A percentile compares a stretch with the other conserved stretches of the same genome.
phyloP scores from a whole-genome alignment of 2,888 invertebrate genomes.

The Neoscelio sp. region DNA sequence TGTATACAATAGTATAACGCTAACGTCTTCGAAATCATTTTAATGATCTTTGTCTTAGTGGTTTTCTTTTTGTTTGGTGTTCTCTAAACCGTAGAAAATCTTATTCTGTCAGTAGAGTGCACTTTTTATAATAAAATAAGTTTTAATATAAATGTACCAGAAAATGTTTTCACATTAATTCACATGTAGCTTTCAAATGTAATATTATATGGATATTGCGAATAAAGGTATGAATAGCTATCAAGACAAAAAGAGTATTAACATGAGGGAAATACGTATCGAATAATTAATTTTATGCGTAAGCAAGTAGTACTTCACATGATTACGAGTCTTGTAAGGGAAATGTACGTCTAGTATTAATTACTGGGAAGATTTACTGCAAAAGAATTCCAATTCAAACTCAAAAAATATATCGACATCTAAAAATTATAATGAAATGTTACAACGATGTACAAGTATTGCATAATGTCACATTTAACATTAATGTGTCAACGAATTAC shows the following conservation, averaged over 20 bases:
- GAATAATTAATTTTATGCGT: conserved; percentile 57
- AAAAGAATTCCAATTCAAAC: conserved; percentile 52
- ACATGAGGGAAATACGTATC: conserved; percentile 39
- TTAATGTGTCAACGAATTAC: conserved; percentile 54
- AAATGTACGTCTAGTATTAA: conserved; percentile 46
- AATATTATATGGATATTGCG: conserved; percentile 34
- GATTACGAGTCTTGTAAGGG: conserved; percentile 58
- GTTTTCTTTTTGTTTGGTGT: too few species aligned
- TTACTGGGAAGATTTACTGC: conserved; percentile 42
- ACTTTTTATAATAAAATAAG: too few species aligned
- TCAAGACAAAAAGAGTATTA: conserved; percentile 47
- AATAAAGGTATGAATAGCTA: conserved; percentile 55
- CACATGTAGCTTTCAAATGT: conserved; percentile 10
- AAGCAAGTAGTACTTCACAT: conserved; percentile 60
- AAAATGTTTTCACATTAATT: conserved; percentile 30
- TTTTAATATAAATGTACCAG: conserved; percentile 40
- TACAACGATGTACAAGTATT: conserved; percentile 47
- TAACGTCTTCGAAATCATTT: too few species aligned
- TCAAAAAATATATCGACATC: conserved; percentile 43
- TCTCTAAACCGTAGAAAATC: too few species aligned
- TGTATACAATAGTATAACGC: too few species aligned
- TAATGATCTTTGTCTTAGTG: too few species aligned
- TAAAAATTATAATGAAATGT: conserved; percentile 36
- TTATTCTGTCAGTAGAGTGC: too few species aligned
- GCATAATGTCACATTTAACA: conserved; percentile 58